These are phyloP conservation scores for Pterobdella sp. DNA, from an alignment of 2,888 invertebrate genomes.

Conservation along the genomic window DNA sequence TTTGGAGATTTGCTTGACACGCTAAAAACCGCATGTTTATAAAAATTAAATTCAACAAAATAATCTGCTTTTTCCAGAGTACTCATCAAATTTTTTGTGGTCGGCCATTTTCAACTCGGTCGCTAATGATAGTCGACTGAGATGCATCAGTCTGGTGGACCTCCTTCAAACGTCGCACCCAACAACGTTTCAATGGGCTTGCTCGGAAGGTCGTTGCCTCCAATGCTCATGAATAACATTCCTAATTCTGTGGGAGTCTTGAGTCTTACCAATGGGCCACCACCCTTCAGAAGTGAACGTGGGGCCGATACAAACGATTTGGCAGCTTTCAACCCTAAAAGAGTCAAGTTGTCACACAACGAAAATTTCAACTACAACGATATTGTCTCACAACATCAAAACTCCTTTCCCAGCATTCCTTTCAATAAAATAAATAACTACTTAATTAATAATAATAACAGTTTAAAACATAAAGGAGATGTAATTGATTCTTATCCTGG, in stretches of 20 bases:
- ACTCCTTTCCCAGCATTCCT: neutral
- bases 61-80: neutral
- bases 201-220: conserved; percentile 2
- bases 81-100: neutral
- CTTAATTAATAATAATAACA: neutral
- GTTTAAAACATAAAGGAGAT: neutral
- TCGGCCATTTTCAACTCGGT: neutral
- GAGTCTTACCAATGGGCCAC: neutral
- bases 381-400: neutral
- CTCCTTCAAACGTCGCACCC: conserved; percentile 8
- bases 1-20: neutral
- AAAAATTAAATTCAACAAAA: neutral
- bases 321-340: neutral
- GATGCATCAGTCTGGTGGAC: conserved; percentile 9
- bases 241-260: neutral
- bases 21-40: neutral
- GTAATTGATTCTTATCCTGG: neutral
- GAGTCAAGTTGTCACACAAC: conserved; percentile 5
- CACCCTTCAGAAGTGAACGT: neutral
- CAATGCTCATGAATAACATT: neutral
- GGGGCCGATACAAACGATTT: neutral
- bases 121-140: neutral
- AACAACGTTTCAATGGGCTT: conserved; percentile 9
- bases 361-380: conserved; percentile 4
- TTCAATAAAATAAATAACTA: conserved; percentile 6